Conservation (phyloP, 1,140 invertebrate genomes). For the Pemphigus obesinymphae region DNA sequence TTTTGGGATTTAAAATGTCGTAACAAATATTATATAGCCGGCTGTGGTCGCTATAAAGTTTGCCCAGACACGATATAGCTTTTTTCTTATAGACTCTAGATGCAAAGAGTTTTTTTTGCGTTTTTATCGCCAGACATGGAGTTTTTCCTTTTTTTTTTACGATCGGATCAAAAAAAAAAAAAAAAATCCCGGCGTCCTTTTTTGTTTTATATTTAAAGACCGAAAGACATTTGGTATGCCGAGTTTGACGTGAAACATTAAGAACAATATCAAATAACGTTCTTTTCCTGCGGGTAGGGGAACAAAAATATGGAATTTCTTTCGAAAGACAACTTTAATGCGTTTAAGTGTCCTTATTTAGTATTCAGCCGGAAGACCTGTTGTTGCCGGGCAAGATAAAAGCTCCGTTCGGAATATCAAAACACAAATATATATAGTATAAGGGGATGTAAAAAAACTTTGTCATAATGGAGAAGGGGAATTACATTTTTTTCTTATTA, state of each 20-base stretch:
- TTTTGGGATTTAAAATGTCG: constrained; percentile 29
- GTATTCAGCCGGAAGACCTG: constrained; percentile 41
- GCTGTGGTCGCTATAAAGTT: constrained; percentile 22
- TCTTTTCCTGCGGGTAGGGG: neutral
- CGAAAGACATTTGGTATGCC: constrained; percentile 38
- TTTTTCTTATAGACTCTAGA: neutral
- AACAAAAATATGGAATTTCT: constrained; percentile 40
- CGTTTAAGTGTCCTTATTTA: constrained; percentile 41
- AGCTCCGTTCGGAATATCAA: constrained; percentile 38
- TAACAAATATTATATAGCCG: constrained; percentile 5
- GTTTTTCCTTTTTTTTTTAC: constrained; percentile 18
- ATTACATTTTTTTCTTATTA: constrained; percentile 28
- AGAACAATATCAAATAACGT: constrained; percentile 41
- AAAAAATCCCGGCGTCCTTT: neutral
- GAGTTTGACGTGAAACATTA: constrained; percentile 37
- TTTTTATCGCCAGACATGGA: neutral
- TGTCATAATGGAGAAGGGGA: constrained; percentile 13
- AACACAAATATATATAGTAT: constrained; percentile 12
- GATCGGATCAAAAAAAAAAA: neutral
- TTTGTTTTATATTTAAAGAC: constrained; percentile 18
- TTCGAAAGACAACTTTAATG: constrained; percentile 41
- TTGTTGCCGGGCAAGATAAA: constrained; percentile 39
- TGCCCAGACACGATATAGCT: neutral
- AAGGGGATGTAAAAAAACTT: constrained; percentile 31
- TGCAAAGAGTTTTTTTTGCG: neutral